A percentile compares a stretch with the other conserved stretches of the same genome.
Evolutionary conservation across 2,797 vertebrate genomes (phyloP).

Genomic region (Alcedo quadribrachys): DNA sequence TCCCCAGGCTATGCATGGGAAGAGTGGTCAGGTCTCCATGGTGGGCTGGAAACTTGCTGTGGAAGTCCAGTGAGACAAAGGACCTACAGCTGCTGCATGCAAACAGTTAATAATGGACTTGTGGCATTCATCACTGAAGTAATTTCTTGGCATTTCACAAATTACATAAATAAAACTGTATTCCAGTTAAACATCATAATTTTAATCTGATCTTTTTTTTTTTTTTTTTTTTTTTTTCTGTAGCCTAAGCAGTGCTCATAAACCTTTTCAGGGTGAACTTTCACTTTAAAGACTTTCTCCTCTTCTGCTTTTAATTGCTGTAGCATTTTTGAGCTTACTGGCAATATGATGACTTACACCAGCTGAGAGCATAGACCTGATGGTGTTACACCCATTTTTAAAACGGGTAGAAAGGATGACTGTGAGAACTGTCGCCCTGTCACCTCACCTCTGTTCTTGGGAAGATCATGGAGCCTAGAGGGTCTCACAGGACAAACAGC

Average conservation of each 20-base stretch:
- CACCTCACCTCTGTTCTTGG: too few relatives aligned
- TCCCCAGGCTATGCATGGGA: neutral
- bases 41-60: neutral
- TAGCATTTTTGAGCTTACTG: neutral
- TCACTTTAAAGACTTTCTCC: neutral
- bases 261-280: neutral
- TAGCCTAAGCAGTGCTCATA: neutral
- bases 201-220: neutral
- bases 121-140: neutral
- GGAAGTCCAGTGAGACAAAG: neutral
- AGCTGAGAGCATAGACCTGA: neutral
- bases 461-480: too few relatives aligned
- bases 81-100: fast-evolving
- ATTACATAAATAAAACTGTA: neutral
- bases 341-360: neutral
- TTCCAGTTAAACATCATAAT: neutral
- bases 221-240: neutral
- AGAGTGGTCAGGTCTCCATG: neutral
- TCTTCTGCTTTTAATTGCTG: neutral
- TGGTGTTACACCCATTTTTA: neutral
- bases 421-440: too few relatives aligned
- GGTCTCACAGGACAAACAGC: too few relatives aligned
- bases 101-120: neutral
- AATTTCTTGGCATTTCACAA: neutral
- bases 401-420: too few relatives aligned